Conservation (phyloP, 2,113 vertebrate species). For the Tringa solitaria region DNA sequence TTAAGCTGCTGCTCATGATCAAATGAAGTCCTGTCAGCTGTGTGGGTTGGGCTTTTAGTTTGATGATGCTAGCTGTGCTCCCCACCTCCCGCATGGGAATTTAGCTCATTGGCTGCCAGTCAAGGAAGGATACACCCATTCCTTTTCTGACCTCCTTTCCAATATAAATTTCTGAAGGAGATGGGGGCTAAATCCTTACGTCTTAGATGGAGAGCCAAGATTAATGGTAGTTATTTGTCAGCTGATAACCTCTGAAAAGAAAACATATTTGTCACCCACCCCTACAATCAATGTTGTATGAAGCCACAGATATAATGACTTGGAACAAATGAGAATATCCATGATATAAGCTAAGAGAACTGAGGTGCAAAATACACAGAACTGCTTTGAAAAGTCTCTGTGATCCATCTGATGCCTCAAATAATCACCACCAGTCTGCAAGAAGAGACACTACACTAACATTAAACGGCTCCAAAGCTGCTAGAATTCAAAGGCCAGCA, state of each 20-base stretch:
- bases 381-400: neutral
- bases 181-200: neutral
- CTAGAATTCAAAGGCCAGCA: neutral
- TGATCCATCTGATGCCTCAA: neutral
- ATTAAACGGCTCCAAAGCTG: neutral
- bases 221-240: slow-evolving; percentile 33
- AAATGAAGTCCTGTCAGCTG: neutral
- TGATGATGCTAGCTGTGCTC: neutral
- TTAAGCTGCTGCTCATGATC: neutral
- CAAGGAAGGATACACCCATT: neutral
- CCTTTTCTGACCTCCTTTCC: neutral
- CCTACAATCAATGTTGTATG: neutral
- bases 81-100: neutral
- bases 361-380: neutral
- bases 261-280: slow-evolving; percentile 10
- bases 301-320: neutral
- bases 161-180: neutral
- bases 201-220: neutral
- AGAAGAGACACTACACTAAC: neutral
- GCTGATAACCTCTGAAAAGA: slow-evolving; percentile 22
- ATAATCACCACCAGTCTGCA: neutral
- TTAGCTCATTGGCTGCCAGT: neutral
- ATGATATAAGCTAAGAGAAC: neutral
- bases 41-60: neutral
- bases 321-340: neutral